Conservation (phyloP, 2,888 invertebrate species). For the Ptychoptera contaminata region DNA sequence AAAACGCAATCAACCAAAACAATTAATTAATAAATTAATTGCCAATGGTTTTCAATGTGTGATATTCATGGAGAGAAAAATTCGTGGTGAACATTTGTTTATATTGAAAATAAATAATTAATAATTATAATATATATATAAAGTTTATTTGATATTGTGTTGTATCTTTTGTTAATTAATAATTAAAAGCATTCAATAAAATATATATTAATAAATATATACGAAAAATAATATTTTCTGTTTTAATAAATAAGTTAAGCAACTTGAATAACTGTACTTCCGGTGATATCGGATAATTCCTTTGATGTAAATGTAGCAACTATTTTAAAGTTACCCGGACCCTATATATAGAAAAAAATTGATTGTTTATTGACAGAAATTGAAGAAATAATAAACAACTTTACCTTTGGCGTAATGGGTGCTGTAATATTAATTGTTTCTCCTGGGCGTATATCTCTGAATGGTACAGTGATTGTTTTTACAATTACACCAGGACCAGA, state of each 20-base stretch:
- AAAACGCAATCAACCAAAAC: constrained; percentile 71
- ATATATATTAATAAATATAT: background rate
- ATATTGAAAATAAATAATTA: constrained; percentile 48
- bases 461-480: constrained; percentile 37
- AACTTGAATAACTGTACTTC: constrained; percentile 26
- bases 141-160: background rate
- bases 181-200: background rate
- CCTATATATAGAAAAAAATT: constrained; percentile 21
- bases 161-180: background rate
- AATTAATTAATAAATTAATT: constrained; percentile 46
- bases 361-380: too few species aligned
- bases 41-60: constrained; percentile 40
- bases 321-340: constrained; percentile 45
- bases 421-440: constrained; percentile 37
- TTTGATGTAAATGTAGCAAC: constrained; percentile 55
- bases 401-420: constrained; percentile 41
- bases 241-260: background rate
- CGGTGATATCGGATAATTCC: constrained; percentile 52
- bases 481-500: constrained; percentile 51
- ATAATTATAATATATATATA: background rate
- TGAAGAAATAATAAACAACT: too few species aligned
- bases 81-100: constrained; percentile 75
- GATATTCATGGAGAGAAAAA: constrained; percentile 53
- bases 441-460: constrained; percentile 38
- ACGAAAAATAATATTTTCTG: background rate